A percentile compares a stretch with the other conserved stretches of the same genome.
These are phyloP conservation scores for Trachelus iudaicus DNA, from an alignment of 2,888 invertebrate genomes.

Conservation along the genomic window DNA sequence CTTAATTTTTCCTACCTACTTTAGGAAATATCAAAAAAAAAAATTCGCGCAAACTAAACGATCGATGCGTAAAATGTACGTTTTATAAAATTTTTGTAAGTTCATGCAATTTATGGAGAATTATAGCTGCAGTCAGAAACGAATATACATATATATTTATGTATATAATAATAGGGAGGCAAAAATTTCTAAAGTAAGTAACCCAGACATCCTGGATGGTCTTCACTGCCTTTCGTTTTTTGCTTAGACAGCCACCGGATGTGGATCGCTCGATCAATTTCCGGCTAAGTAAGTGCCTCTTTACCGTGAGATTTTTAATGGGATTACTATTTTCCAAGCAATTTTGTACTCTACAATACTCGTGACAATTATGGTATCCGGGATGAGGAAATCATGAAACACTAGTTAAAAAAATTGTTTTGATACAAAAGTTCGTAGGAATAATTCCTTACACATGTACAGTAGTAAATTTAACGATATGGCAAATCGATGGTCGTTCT, in stretches of 20 bases:
- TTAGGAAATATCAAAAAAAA: background rate
- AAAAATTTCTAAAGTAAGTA: background rate
- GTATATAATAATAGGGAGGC: background rate
- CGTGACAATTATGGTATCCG: background rate
- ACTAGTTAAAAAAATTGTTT: background rate
- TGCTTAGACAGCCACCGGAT: background rate
- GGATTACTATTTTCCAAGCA: background rate
- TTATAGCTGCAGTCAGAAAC: background rate
- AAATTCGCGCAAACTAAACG: background rate
- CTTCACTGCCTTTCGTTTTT: background rate
- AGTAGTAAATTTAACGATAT: background rate
- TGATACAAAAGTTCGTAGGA: too few species aligned
- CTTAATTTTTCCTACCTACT: background rate
- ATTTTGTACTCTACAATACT: background rate
- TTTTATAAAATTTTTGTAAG: background rate
- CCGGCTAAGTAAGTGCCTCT: background rate
- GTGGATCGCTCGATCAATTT: background rate
- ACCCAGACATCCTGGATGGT: background rate
- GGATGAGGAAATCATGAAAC: background rate
- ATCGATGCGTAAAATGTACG: background rate
- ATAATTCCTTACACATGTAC: too few species aligned
- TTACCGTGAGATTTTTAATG: background rate
- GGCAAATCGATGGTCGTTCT: background rate
- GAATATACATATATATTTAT: too few species aligned
- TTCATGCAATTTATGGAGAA: background rate